Base-by-base conservation (phyloP, 1,140 invertebrate species). In the Stegodyphus mimosarum region DNA sequence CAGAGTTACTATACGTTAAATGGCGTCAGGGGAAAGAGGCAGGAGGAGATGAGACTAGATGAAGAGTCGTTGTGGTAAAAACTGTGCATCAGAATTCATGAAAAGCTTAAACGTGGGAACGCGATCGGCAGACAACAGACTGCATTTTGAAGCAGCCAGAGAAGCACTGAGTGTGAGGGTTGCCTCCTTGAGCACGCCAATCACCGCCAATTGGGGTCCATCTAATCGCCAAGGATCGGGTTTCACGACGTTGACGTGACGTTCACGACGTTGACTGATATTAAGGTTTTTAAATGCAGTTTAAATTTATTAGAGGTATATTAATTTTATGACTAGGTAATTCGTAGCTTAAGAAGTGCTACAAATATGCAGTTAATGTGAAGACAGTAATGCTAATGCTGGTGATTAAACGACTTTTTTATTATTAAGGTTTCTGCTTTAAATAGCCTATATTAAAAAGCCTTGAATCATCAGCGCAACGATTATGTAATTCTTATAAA, bases 61-160 rank as follows among this genome's bases (percentile, higher is more conserved):
- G 80, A 83, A 83, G 80, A 83, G 80, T 83, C 81, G 81, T 76
- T 76, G 81, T 70, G 72, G 81, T 84, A 84, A 84, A 84, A 84
- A 84, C 81, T 75, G 81, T 67, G 81, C 81, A 84, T 84, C 81
- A 84, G 81, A 84, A 84, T 84, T 84, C 81, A 84, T 84, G 81
- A 84, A 84, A 84, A 84, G 72, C 81, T 76, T 84, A 75, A 84
- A 84, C 81, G 81, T 84, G 81, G 81, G 81, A 84, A 76, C 81
- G 64, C 66, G 52, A 76, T 84, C 52, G 81, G 63, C 69, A 84
- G 81, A 84, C 81, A 84, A 84, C 81, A 84, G 81, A 84, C 81
- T 84, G 81, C 53, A 69, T 76, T 76, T 73, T 66, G 80, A 83
- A 83, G 81, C 60, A 69, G 80, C 48, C 53, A 81, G 11, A 53